phyloP scores from a whole-genome alignment of 30 jellyfish, hydroid and myxozoan species.

The Nemopilema nomurai region DNA sequence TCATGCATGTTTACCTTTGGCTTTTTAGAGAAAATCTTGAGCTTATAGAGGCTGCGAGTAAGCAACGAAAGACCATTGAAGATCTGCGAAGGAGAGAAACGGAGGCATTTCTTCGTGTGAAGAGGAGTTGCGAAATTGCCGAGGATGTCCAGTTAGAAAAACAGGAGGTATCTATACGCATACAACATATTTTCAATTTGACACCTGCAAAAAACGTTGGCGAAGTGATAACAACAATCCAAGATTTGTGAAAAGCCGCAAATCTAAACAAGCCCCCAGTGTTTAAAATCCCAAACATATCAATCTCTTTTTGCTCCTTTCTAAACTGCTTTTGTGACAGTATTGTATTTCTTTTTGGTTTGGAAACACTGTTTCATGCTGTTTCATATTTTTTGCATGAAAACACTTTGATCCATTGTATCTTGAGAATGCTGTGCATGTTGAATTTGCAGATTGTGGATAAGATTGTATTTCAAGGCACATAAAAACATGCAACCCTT shows the following conservation, averaged over 20 bases:
- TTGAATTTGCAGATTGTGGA: no score
- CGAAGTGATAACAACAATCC: background rate
- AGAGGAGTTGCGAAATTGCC: slow-evolving; percentile 85
- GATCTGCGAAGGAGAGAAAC: slow-evolving; percentile 54
- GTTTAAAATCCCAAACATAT: background rate
- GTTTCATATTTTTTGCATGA: background rate
- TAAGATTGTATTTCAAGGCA: no score
- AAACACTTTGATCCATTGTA: no score
- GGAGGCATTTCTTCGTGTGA: slow-evolving; percentile 81
- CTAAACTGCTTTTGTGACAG: background rate
- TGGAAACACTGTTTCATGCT: background rate
- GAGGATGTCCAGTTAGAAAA: slow-evolving; percentile 80
- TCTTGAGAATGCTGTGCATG: no score
- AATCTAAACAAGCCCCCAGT: background rate
- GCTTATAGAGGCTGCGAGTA: slow-evolving; percentile 53
- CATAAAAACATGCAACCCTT: no score
- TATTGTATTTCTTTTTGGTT: background rate
- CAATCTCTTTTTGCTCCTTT: background rate
- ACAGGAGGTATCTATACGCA: slow-evolving; percentile 60
- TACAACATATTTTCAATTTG: background rate
- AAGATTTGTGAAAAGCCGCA: no score
- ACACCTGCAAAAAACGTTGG: background rate
- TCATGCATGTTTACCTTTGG: no score
- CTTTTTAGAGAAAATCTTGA: slow-evolving; percentile 69
- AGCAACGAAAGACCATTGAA: slow-evolving; percentile 62